Evolutionary conservation across 1,140 invertebrate genomes (phyloP).

Genomic region (Brachionus sp.): DNA sequence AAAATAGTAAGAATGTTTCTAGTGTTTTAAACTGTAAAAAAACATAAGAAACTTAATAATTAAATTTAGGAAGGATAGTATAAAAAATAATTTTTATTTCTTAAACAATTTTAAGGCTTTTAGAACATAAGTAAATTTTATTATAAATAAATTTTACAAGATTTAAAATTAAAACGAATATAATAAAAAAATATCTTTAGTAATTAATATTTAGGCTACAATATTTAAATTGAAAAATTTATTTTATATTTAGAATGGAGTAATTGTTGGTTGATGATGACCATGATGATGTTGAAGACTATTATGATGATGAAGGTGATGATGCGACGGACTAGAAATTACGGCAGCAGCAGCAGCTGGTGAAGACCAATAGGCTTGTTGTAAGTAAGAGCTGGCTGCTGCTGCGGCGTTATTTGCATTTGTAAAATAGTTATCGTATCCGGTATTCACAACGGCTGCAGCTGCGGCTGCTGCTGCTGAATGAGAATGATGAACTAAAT

Average conservation of each 20-base stretch:
- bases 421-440: slow-evolving; percentile 16
- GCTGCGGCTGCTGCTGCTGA: slow-evolving; percentile 36
- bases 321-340: neutral
- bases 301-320: slow-evolving; percentile 33
- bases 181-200: neutral
- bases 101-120: neutral
- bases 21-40: too few species aligned
- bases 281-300: slow-evolving; percentile 36
- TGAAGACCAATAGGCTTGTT: slow-evolving; percentile 41
- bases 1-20: too few species aligned
- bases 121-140: neutral
- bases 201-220: slow-evolving; percentile 4
- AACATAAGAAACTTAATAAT: too few species aligned
- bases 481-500: slow-evolving; percentile 39
- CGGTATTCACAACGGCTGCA: slow-evolving; percentile 9
- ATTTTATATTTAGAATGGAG: neutral
- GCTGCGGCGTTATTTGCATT: slow-evolving; percentile 40
- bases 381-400: slow-evolving; percentile 1
- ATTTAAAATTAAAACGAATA: neutral
- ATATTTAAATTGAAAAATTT: neutral
- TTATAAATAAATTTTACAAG: slow-evolving; percentile 7
- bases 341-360: slow-evolving; percentile 36
- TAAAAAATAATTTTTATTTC: neutral
- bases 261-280: slow-evolving; percentile 17
- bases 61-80: neutral